These are phyloP conservation scores for Actinemys pallida DNA, from an alignment of 2,113 vertebrate species.

Conservation along the genomic window DNA sequence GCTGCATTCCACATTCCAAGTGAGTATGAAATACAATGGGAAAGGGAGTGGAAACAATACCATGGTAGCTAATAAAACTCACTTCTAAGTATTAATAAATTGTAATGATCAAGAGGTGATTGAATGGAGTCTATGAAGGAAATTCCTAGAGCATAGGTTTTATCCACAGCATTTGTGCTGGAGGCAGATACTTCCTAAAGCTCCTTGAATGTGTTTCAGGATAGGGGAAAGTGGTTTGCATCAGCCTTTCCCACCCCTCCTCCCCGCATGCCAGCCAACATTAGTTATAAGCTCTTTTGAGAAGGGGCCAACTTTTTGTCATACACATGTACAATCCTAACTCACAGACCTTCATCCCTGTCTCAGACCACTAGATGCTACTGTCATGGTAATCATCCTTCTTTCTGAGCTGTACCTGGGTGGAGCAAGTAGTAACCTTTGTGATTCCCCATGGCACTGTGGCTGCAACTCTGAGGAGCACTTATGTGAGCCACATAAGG, in stretches of 20 bases:
- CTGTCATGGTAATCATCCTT: background rate
- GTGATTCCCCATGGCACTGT: background rate
- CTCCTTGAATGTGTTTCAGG: background rate
- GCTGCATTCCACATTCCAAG: background rate
- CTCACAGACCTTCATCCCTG: background rate
- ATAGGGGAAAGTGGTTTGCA: background rate
- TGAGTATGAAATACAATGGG: background rate
- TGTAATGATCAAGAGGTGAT: background rate
- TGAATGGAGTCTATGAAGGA: background rate
- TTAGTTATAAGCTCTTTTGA: background rate
- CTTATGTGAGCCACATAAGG: background rate
- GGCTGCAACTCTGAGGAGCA: background rate
- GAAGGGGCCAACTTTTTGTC: background rate
- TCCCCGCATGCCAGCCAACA: background rate
- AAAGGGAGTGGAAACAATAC: background rate
- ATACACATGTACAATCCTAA: background rate
- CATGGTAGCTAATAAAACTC: background rate
- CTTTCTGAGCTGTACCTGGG: background rate
- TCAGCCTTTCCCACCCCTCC: background rate
- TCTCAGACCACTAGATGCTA: background rate
- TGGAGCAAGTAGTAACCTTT: background rate
- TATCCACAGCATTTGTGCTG: background rate
- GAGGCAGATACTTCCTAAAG: background rate
- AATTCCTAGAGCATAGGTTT: background rate
- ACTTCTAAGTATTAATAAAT: accelerated